These are phyloP conservation scores for Platyura marginata DNA, from an alignment of 1,140 invertebrate species.

Conservation along the genomic window DNA sequence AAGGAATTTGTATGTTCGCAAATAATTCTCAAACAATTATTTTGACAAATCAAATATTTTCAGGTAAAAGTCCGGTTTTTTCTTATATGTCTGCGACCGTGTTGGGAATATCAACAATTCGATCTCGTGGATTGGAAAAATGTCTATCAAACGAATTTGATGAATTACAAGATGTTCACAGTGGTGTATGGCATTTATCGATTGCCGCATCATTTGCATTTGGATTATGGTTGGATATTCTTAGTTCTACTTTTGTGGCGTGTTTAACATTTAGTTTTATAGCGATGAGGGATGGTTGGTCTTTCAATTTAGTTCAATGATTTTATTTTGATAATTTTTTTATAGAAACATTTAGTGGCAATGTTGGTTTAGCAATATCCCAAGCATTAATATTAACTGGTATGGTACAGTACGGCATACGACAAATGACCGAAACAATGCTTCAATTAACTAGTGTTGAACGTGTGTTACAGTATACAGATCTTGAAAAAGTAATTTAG, in stretches of 20 bases:
- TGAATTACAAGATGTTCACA: slow-evolving; percentile 40
- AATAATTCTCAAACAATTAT: neutral
- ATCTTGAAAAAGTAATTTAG: slow-evolving; percentile 26
- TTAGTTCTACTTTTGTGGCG: slow-evolving; percentile 41
- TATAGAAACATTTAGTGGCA: slow-evolving; percentile 34
- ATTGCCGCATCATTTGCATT: slow-evolving; percentile 39
- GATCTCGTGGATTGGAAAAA: slow-evolving; percentile 45
- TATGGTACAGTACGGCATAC: slow-evolving; percentile 70
- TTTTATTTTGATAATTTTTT: slow-evolving; percentile 3
- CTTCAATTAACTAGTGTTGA: slow-evolving; percentile 73
- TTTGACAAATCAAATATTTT: slow-evolving; percentile 7
- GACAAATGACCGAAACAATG: slow-evolving; percentile 64
- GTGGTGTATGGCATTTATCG: slow-evolving; percentile 40
- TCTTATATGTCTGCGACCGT: slow-evolving; percentile 62
- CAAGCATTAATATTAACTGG: slow-evolving; percentile 67
- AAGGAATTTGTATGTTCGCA: slow-evolving; percentile 41
- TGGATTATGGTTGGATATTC: slow-evolving; percentile 50
- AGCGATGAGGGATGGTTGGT: slow-evolving; percentile 17
- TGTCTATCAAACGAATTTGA: slow-evolving; percentile 55
- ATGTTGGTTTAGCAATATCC: slow-evolving; percentile 63
- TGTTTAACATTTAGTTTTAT: slow-evolving; percentile 41
- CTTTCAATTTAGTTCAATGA: neutral
- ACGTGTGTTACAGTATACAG: slow-evolving; percentile 53
- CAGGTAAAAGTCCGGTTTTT: slow-evolving; percentile 62
- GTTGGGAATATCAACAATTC: slow-evolving; percentile 61